phyloP scores from a whole-genome alignment of 2,113 vertebrate species.

The Heptranchias perlo region DNA sequence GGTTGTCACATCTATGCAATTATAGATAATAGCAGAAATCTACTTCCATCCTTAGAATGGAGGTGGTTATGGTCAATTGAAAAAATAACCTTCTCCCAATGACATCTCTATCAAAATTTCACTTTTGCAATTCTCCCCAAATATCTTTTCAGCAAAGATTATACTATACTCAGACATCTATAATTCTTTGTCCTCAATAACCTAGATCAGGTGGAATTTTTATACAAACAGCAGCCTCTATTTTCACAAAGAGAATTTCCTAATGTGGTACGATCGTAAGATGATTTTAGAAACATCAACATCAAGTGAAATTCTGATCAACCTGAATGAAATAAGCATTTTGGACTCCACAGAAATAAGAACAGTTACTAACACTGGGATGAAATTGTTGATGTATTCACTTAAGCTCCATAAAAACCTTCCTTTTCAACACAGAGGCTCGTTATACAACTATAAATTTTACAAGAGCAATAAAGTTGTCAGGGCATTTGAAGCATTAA shows the following conservation, averaged over 20 bases:
- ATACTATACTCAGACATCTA: not conserved
- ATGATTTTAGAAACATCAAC: not conserved
- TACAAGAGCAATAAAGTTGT: not conserved
- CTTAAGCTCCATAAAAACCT: not conserved
- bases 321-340: not conserved
- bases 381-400: not conserved
- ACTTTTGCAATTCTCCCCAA: not conserved
- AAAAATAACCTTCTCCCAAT: not conserved
- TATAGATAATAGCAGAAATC: not conserved
- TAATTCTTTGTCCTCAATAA: not conserved
- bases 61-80: not conserved
- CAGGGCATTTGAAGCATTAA: not conserved
- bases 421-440: not conserved
- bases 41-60: not conserved
- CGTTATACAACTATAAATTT: not conserved
- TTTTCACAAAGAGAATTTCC: not conserved
- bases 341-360: not conserved
- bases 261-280: not conserved
- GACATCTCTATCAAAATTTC: not conserved
- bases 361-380: not conserved
- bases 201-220: not conserved
- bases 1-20: not conserved
- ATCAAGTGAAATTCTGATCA: not conserved
- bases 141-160: not conserved
- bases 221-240: not conserved